These are phyloP conservation scores for Thomomys bottae DNA, from an alignment of 2,113 vertebrate genomes.

Conservation along the genomic window DNA sequence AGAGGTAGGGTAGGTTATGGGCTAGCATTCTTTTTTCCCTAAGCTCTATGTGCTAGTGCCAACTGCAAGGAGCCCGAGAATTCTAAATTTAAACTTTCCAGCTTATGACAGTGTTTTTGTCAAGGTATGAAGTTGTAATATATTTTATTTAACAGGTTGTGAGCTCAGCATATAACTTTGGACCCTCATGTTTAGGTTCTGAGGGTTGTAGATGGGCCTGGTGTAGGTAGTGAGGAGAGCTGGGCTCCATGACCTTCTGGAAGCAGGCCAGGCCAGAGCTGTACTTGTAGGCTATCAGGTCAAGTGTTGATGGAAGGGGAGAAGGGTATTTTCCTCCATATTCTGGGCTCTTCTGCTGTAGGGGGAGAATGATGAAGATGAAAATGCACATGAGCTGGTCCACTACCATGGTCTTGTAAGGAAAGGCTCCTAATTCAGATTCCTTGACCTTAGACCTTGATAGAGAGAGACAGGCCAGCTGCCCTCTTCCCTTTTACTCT, in stretches of 20 bases:
- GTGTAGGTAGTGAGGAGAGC: neutral
- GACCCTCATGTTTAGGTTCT: neutral
- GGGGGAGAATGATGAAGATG: neutral
- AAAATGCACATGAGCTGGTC: neutral
- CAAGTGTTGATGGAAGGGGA: neutral
- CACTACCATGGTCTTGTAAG: neutral
- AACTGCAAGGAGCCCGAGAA: neutral
- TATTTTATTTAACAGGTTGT: constrained; percentile 51
- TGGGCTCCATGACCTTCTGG: neutral
- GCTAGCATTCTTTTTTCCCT: neutral
- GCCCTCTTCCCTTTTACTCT: neutral
- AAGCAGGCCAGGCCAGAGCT: neutral
- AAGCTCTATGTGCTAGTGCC: neutral
- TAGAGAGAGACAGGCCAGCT: neutral
- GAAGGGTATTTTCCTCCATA: neutral
- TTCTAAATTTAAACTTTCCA: constrained; percentile 49
- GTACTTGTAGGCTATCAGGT: too few relatives aligned
- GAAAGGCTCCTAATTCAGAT: neutral
- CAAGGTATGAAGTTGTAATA: constrained; percentile 1
- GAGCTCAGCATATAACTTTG: constrained; percentile 50
- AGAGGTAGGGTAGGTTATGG: neutral
- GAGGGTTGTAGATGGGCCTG: neutral
- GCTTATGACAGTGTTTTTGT: constrained; percentile 48
- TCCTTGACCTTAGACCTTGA: neutral
- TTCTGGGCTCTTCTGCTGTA: neutral